Conservation (phyloP, 2,113 vertebrate genomes). For the Rhea pennata region DNA sequence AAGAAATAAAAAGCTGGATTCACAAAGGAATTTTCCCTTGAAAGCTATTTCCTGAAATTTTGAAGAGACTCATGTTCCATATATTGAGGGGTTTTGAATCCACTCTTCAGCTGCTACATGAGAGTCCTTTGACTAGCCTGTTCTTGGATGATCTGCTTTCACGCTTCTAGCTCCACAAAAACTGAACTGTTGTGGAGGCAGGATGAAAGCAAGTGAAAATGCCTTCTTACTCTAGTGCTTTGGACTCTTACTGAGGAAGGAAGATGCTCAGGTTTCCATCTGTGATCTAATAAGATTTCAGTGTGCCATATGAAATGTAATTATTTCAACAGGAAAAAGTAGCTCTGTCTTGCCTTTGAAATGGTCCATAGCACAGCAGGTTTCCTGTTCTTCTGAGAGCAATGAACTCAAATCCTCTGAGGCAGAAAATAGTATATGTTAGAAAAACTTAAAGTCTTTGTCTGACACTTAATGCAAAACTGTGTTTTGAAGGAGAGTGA, state of each 20-base stretch:
- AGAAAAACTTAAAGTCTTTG: neutral
- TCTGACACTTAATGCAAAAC: neutral
- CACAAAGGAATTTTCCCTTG: neutral
- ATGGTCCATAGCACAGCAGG: neutral
- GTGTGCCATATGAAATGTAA: neutral
- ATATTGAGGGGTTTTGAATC: neutral
- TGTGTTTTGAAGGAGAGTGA: neutral
- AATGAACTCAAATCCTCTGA: neutral
- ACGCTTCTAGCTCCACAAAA: neutral
- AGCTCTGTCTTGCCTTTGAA: neutral
- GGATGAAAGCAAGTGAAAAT: neutral
- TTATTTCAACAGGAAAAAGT: neutral
- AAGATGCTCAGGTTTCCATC: neutral
- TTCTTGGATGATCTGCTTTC: neutral
- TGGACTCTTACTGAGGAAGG: neutral
- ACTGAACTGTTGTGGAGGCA: neutral
- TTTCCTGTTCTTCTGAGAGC: neutral
- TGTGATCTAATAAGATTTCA: neutral
- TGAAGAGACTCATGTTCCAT: neutral
- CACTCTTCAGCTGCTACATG: neutral
- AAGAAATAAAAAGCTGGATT: neutral
- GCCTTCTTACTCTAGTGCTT: neutral
- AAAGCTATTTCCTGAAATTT: neutral
- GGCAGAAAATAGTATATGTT: neutral
- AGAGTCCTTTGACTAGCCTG: fast-evolving